These are phyloP conservation scores for Rhynchophorus ferrugineus DNA, from an alignment of 1,140 invertebrate genomes.

Conservation along the genomic window DNA sequence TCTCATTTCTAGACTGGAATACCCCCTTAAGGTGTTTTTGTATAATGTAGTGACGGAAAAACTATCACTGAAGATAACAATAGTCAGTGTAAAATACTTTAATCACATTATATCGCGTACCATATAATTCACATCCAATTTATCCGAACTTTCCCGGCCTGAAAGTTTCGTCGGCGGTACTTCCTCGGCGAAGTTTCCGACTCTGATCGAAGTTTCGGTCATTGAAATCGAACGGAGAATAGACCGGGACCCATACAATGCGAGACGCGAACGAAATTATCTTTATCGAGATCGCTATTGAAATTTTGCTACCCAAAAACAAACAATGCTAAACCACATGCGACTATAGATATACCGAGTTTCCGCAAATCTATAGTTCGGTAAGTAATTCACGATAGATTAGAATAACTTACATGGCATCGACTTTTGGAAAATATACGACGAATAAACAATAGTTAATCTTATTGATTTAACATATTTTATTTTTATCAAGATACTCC, in stretches of 20 bases:
- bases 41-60: too few relatives aligned
- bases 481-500: too few relatives aligned
- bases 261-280: conserved; percentile 2
- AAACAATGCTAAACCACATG: conserved; percentile 5
- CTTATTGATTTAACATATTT: too few relatives aligned
- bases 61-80: too few relatives aligned
- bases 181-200: background rate
- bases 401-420: too few relatives aligned
- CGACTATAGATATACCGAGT: background rate
- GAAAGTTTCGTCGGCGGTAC: conserved; percentile 1
- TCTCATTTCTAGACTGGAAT: too few relatives aligned
- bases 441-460: too few relatives aligned
- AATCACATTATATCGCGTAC: background rate
- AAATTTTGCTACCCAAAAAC: conserved; percentile 1
- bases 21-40: too few relatives aligned
- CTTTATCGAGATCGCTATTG: conserved; percentile 1
- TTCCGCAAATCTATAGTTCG: background rate
- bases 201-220: conserved; percentile 8
- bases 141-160: background rate
- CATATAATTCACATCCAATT: conserved; percentile 4
- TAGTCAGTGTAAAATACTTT: too few relatives aligned
- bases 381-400: too few relatives aligned
- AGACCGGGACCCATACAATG: conserved; percentile 3
- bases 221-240: conserved; percentile 6
- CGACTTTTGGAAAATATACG: too few relatives aligned